Evolutionary conservation across 2,113 vertebrate species (phyloP).

Genomic region (Onychorhynchus coronatus): DNA sequence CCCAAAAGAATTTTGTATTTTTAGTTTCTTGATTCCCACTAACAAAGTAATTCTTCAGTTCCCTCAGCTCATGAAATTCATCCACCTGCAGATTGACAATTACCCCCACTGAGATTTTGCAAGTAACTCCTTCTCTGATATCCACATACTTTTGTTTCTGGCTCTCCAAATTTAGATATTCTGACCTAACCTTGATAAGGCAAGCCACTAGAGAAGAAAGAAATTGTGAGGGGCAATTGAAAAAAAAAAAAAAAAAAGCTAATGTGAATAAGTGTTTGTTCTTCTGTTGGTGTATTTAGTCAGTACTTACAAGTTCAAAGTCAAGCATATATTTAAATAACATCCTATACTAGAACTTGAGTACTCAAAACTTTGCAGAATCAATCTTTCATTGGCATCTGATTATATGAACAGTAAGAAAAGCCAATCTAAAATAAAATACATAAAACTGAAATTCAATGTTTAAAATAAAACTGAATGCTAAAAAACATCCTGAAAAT

Average conservation of each 20-base stretch:
- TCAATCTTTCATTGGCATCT: neutral
- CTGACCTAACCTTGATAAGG: neutral
- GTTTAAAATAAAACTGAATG: neutral
- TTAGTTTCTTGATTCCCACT: neutral
- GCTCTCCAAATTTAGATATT: neutral
- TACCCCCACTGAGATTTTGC: neutral
- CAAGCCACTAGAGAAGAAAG: neutral
- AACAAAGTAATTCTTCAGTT: neutral
- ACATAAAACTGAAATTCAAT: neutral
- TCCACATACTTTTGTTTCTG: neutral
- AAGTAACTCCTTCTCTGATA: neutral
- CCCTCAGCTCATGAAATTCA: neutral
- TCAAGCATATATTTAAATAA: neutral
- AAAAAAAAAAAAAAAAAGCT: neutral
- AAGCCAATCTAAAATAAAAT: neutral
- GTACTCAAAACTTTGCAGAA: neutral
- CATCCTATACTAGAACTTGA: neutral
- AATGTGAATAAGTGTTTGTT: neutral
- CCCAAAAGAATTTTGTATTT: neutral
- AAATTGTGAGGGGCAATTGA: neutral
- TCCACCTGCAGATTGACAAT: neutral
- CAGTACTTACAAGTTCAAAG: neutral
- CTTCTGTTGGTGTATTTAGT: neutral
- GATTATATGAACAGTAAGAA: neutral
- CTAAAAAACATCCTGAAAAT: neutral